A percentile compares a stretch with the other conserved stretches of the same genome.
phyloP scores from a whole-genome alignment of 2,113 vertebrate species.

The Recurvirostra avosetta region DNA sequence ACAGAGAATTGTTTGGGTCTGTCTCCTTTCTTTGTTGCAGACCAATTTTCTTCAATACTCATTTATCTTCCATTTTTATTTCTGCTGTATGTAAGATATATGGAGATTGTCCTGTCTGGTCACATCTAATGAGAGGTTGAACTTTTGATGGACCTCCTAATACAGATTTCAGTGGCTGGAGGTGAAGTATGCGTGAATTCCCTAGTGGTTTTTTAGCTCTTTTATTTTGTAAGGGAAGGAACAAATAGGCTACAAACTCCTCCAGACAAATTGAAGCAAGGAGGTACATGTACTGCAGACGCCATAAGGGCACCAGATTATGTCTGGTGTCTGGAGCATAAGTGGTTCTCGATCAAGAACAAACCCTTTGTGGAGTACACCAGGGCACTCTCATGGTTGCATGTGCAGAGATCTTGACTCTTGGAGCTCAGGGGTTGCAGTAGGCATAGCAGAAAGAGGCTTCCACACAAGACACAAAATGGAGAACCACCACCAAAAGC shows the following conservation, averaged over 20 bases:
- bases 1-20: neutral
- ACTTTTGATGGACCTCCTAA: neutral
- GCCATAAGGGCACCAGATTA: neutral
- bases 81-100: neutral
- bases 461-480: neutral
- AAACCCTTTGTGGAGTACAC: neutral
- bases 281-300: neutral
- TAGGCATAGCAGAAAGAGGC: neutral
- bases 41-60: neutral
- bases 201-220: neutral
- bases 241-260: neutral
- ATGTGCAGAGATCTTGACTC: neutral
- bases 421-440: neutral
- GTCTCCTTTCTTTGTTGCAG: neutral
- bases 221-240: neutral
- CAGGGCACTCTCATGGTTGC: neutral
- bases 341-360: neutral
- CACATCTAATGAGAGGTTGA: neutral
- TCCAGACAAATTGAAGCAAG: neutral
- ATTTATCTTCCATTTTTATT: neutral
- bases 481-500: neutral
- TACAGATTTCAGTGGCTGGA: neutral
- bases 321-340: neutral
- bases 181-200: neutral
- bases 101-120: neutral